phyloP scores from a whole-genome alignment of 2,888 invertebrate species.

The Diaphora mendica region DNA sequence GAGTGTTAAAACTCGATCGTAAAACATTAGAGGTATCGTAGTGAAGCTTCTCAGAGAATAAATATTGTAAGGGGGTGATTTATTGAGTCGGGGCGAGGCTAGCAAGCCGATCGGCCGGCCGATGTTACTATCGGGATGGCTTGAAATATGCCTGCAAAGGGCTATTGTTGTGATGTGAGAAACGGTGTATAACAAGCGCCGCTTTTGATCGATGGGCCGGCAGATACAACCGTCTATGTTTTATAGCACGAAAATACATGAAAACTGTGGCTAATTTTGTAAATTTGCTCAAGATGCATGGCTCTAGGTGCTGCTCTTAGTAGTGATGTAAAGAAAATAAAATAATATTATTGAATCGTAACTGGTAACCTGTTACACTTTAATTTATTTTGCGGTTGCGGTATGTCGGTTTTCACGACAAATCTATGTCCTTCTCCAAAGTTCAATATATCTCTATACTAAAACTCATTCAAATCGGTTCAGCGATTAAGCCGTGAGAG shows the following conservation, averaged over 20 bases:
- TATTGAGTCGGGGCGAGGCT: constrained; percentile 76
- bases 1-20: constrained; percentile 56
- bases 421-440: too few species aligned
- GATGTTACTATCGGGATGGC: constrained; percentile 82
- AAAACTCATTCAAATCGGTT: too few species aligned
- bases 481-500: too few species aligned
- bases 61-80: constrained; percentile 85
- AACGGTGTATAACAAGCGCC: constrained; percentile 85
- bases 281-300: constrained; percentile 40
- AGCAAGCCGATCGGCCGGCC: constrained; percentile 76
- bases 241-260: constrained; percentile 72
- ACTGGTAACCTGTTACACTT: too few species aligned
- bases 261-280: constrained; percentile 67
- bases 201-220: constrained; percentile 76
- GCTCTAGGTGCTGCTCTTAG: constrained; percentile 33
- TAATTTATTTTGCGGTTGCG: too few species aligned
- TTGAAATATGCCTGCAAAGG: constrained; percentile 84
- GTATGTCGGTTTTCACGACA: too few species aligned
- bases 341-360: constrained; percentile 1
- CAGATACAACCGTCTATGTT: constrained; percentile 69
- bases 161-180: constrained; percentile 85
- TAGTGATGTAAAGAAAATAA: constrained; percentile 15
- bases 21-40: constrained; percentile 64
- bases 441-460: too few species aligned
- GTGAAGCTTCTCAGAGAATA: constrained; percentile 78